These are phyloP conservation scores for Steromphala cineraria DNA, from an alignment of 2,888 invertebrate species.

Conservation along the genomic window DNA sequence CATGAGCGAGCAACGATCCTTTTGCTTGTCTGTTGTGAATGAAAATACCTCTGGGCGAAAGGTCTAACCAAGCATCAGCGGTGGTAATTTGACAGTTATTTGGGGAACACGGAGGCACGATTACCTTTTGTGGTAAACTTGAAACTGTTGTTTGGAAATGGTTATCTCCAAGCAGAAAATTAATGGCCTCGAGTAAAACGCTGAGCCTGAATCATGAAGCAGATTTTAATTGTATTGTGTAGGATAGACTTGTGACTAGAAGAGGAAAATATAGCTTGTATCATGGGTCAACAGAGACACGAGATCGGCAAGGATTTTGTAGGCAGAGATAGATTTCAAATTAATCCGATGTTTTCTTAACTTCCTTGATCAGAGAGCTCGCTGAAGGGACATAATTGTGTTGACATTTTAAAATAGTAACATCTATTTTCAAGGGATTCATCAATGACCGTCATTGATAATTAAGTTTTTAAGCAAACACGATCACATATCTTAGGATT, in stretches of 20 bases:
- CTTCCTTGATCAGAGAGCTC: background rate
- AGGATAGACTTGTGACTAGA: background rate
- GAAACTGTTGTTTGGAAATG: slow-evolving; percentile 16
- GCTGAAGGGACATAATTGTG: slow-evolving; percentile 11
- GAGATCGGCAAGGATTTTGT: background rate
- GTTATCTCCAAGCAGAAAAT: slow-evolving; percentile 19
- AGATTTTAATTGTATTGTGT: slow-evolving; percentile 13
- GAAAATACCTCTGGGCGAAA: slow-evolving; percentile 16
- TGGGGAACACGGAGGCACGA: background rate
- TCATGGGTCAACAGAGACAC: background rate
- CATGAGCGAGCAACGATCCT: background rate
- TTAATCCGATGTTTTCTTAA: slow-evolving; percentile 2
- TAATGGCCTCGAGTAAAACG: background rate
- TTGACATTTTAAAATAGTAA: background rate
- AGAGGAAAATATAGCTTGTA: background rate
- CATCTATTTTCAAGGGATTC: too few species aligned
- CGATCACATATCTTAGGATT: too few species aligned
- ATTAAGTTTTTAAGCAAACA: too few species aligned
- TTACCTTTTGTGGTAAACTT: slow-evolving; percentile 12
- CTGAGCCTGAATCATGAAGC: background rate
- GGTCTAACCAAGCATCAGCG: background rate
- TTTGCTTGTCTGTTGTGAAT: background rate
- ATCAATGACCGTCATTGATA: too few species aligned
- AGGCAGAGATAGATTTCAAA: background rate
- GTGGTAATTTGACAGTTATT: slow-evolving; percentile 17